Percentiles rank a stretch among this genome's conserved stretches.
Conservation (phyloP, 1,140 invertebrate genomes). For the Hyles euphorbiae region DNA sequence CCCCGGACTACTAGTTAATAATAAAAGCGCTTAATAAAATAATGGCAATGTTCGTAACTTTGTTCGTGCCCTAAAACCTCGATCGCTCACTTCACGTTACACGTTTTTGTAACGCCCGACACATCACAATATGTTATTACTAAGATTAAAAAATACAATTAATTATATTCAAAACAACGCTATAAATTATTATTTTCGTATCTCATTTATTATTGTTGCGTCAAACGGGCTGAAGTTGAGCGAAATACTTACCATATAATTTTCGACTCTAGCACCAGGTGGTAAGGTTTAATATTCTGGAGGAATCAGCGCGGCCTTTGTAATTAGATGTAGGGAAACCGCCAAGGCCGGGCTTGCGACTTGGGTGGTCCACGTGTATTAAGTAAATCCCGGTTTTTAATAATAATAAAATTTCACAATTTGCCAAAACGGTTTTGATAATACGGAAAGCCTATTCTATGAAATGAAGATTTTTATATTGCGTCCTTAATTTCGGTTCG, state of each 20-base stretch:
- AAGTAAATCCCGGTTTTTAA: conserved; percentile 2
- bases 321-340: conserved; percentile 6
- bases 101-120: no score
- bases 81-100: no score
- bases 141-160: background rate
- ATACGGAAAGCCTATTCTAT: background rate
- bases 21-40: no score
- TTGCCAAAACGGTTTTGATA: conserved; percentile 2
- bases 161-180: background rate
- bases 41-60: no score
- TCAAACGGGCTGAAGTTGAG: conserved; percentile 19
- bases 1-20: no score
- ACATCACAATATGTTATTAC: no score
- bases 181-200: conserved; percentile 9
- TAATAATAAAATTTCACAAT: background rate
- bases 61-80: no score
- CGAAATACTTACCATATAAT: background rate
- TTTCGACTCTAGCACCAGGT: background rate
- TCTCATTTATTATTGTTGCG: conserved; percentile 10
- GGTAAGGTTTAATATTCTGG: background rate
- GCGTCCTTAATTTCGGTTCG: no score
- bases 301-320: background rate
- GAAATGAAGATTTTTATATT: no score
- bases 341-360: conserved; percentile 1
- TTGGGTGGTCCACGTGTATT: conserved; percentile 6